Percentiles rank a stretch among this genome's conserved stretches.
phyloP scores from a whole-genome alignment of 1,140 invertebrate species.

The Dufourea novaeangliae region DNA sequence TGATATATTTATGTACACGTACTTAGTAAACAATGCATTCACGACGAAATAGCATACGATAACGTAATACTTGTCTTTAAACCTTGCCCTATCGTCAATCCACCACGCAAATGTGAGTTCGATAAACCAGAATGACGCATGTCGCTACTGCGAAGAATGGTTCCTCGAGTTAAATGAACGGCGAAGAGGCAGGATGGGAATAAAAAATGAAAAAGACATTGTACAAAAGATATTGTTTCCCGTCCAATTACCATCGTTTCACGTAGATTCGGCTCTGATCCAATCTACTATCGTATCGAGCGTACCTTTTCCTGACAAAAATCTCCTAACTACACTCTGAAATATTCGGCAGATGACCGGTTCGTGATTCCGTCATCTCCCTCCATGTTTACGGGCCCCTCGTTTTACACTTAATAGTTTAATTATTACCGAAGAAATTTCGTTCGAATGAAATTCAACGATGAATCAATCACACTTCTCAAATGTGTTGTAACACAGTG shows the following conservation, averaged over 20 bases:
- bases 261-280: not conserved
- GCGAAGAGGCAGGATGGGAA: not conserved
- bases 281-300: slow-evolving; percentile 50
- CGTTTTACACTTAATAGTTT: not conserved
- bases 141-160: not conserved
- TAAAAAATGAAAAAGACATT: not conserved
- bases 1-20: not conserved
- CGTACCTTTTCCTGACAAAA: slow-evolving; percentile 8
- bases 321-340: not conserved
- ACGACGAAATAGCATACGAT: not conserved
- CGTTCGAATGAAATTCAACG: not conserved
- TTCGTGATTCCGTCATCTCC: not conserved
- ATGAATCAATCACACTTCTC: too few species aligned
- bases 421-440: not conserved
- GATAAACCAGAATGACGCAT: slow-evolving; percentile 15
- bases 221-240: not conserved
- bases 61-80: not conserved
- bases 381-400: not conserved
- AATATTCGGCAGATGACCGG: slow-evolving; percentile 32
- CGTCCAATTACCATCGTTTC: not conserved
- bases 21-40: not conserved
- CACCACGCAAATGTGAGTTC: not conserved
- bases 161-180: not conserved
- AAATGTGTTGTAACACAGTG: too few species aligned
- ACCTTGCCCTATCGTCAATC: not conserved